Evolutionary conservation across 2,113 vertebrate genomes (phyloP), one percentile per base, ranked within the genome.

Genomic region (Dipodomys ordii): DNA sequence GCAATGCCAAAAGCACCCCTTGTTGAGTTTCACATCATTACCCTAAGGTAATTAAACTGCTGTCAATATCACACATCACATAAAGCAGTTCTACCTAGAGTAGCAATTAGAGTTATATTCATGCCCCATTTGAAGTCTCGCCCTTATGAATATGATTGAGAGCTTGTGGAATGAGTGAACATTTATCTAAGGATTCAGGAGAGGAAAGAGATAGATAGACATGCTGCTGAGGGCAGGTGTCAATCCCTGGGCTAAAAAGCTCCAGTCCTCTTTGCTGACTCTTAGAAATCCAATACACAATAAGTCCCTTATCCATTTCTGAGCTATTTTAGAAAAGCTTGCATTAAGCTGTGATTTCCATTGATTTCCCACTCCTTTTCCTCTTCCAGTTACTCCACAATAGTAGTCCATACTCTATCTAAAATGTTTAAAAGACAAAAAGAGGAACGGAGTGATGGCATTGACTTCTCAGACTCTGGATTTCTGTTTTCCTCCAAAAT

Each of bases 31-130:
- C n/a, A 13, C 72, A 88, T 87, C 91, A 94, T 95, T 87, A 83
- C 90, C 35, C 78, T 90, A 81, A 87, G 93, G 92, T 84, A 88
- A 96, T 94, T 94, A 96, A 95, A 73, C 53, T n/a, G 68, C 83
- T 89, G 87, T 93, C 92, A 68, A 90, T 39, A 85, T 77, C 84
- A 27, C 46, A 44, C 65, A 49, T 39, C 60, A 46, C 27, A 57
- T 22, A 64, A 79, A 91, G 90, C 32, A 12, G 44, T 85, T 94
- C 94, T 95, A 96, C 95, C 96, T 95, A 95, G 78, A 96, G 71
- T 69, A 86, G 74, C 85, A 68, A 93, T 94, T 94, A 93, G 32
- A 83, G 84, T 83, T 88, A 64, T 92, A 77, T 94, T 86, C 85
- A 89, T 65, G 92, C 78, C 88, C 69, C 94, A 94, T 90, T 69